Base-by-base conservation (phyloP, 2,797 vertebrate genomes). In the Cynodonichthys magdalenae region DNA sequence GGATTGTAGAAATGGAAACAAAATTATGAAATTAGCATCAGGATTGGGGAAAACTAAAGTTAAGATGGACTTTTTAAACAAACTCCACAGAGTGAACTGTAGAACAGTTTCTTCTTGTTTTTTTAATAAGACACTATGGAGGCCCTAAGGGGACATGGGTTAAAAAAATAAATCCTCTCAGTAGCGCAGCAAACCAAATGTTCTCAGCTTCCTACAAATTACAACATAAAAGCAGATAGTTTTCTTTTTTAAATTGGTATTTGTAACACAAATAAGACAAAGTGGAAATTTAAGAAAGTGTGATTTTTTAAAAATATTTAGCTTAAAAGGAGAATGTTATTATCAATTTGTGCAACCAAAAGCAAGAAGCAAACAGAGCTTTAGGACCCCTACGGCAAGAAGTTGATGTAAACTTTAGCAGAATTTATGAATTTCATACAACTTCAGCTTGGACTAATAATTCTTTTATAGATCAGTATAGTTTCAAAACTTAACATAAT, bases 21-120 rank as follows among this genome's bases (percentile, higher is more conserved):
- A 71, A 78, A 82, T 79, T 76, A 87, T 77, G 78, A 54, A 71
- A 87, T 85, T 80, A 82, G 56, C 78, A 74, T 67, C 41, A 65
- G 47, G 72, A 84, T 82, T 75, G 81, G 69, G 69, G 78, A 76
- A 82, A 76, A 63, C 56, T 28, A 62, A 75, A 74, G 39, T 39
- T 39, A 39, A 39, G 3, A 39, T 39, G 36, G 36, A 14, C 31
- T 31, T 31, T 31, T 31, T 7, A 31, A 31, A 31, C 36, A 39
- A 39, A 36, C 34, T 36, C 34, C 9, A 36, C 10, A 11, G 9
- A 36, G 6, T 31, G 31, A 31, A 9, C 9, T 1, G 9, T 31
- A 31, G 31, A 31, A 31, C 31, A 31, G 31, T 31, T 31, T 31
- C 9, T 6, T 6, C 6, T 9, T 41, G 5, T 15, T 41, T 41